Conservation (phyloP, 2,113 vertebrate species). For the Baryphthengus martii region DNA sequence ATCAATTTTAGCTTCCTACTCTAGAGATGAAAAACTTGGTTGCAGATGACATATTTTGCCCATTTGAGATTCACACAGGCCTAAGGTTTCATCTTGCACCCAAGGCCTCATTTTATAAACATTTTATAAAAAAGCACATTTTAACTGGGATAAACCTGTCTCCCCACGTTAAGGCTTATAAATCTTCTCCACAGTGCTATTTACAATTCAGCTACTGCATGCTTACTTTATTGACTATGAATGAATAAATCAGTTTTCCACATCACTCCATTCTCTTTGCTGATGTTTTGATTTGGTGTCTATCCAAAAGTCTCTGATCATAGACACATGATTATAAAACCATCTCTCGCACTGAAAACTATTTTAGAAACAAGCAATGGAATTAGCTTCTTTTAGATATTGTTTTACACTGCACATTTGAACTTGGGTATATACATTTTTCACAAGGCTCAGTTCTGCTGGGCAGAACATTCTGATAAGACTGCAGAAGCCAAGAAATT, state of each 20-base stretch:
- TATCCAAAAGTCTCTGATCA: constrained; percentile 62
- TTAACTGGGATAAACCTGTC: constrained; percentile 74
- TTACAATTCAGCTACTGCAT: constrained; percentile 73
- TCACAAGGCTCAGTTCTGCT: constrained; percentile 22
- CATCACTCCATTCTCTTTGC: constrained; percentile 55
- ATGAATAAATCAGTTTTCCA: constrained; percentile 74
- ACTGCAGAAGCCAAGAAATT: constrained; percentile 39
- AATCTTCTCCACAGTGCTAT: constrained; percentile 69
- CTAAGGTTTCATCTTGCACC: constrained; percentile 38
- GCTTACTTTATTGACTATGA: constrained; percentile 70
- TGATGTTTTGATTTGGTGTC: constrained; percentile 68
- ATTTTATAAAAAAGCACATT: too few relatives aligned
- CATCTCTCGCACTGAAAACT: constrained; percentile 58
- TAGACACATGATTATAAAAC: constrained; percentile 66
- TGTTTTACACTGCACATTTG: constrained; percentile 51
- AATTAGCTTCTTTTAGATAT: constrained; percentile 54
- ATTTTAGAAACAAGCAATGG: constrained; percentile 56
- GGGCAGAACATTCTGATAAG: constrained; percentile 11
- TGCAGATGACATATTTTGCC: background rate
- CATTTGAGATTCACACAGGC: constrained; percentile 27
- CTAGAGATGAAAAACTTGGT: constrained; percentile 17
- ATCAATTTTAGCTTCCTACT: background rate
- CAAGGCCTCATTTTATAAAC: constrained; percentile 60
- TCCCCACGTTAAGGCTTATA: constrained; percentile 67
- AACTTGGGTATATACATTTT: constrained; percentile 46